Evolutionary conservation across 1,140 invertebrate species (phyloP).

Genomic region (Ylistrum balloti): DNA sequence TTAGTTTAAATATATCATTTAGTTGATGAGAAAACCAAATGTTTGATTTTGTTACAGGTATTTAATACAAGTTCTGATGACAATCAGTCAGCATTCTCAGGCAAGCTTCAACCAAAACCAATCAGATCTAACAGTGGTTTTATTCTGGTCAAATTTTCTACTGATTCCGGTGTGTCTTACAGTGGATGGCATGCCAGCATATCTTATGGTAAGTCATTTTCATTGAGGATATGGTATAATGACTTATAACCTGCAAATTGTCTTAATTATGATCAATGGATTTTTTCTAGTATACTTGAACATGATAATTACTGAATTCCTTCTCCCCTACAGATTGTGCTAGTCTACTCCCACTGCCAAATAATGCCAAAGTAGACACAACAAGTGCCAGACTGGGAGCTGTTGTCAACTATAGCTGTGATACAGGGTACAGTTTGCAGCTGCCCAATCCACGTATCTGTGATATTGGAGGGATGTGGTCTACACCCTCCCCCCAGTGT

Average conservation of each 20-base stretch:
- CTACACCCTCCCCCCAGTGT: constrained; percentile 58
- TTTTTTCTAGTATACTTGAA: too few relatives aligned
- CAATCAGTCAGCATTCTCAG: constrained; percentile 46
- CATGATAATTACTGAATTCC: too few relatives aligned
- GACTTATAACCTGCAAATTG: too few relatives aligned
- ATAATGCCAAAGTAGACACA: constrained; percentile 54
- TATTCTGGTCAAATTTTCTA: not conserved
- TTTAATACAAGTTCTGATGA: constrained; percentile 55
- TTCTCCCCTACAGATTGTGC: constrained; percentile 65
- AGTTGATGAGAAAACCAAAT: too few relatives aligned
- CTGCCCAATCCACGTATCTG: constrained; percentile 59
- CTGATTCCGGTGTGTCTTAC: constrained; percentile 10
- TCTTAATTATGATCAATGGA: too few relatives aligned
- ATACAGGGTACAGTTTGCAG: constrained; percentile 56
- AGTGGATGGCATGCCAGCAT: constrained; percentile 64
- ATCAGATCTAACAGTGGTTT: not conserved
- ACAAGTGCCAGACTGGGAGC: constrained; percentile 55
- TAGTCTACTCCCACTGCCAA: constrained; percentile 49
- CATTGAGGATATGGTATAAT: too few relatives aligned
- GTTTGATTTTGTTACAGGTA: constrained; percentile 55
- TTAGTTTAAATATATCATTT: too few relatives aligned
- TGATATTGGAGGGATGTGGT: constrained; percentile 68
- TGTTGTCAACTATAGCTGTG: constrained; percentile 64
- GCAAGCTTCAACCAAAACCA: constrained; percentile 42
- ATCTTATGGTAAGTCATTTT: constrained; percentile 68